Conservation (phyloP, 2,888 invertebrate genomes). For the Eristalis tenax region DNA sequence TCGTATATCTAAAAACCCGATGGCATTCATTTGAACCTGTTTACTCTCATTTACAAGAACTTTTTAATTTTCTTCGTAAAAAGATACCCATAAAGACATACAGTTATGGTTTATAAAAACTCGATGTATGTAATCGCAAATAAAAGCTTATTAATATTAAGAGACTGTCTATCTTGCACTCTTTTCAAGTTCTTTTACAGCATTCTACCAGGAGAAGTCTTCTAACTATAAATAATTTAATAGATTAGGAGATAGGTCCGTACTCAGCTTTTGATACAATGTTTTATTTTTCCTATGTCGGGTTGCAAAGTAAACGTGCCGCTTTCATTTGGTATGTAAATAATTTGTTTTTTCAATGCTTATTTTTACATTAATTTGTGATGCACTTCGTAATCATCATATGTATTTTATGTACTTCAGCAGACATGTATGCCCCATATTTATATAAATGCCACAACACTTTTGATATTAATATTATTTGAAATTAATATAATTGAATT, state of each 20-base stretch:
- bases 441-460: too few species aligned
- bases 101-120: constrained; percentile 12
- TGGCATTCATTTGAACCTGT: constrained; percentile 61
- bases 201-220: not conserved
- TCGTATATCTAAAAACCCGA: constrained; percentile 16
- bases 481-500: too few species aligned
- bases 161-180: not conserved
- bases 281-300: too few species aligned
- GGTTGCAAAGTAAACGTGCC: too few species aligned
- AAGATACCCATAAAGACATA: constrained; percentile 26
- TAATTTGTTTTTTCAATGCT: too few species aligned
- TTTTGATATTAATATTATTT: too few species aligned
- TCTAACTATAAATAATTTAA: not conserved
- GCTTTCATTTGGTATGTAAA: too few species aligned
- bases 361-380: too few species aligned
- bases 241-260: too few species aligned
- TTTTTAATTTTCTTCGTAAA: constrained; percentile 56
- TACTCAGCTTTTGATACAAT: not conserved
- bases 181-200: not conserved
- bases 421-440: too few species aligned
- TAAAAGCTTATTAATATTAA: constrained; percentile 50
- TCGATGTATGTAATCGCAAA: constrained; percentile 29
- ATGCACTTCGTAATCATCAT: too few species aligned
- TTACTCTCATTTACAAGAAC: constrained; percentile 56
- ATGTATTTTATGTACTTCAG: too few species aligned